phyloP scores from a whole-genome alignment of 2,797 vertebrate species.

The Lepilemur ruficaudatus region DNA sequence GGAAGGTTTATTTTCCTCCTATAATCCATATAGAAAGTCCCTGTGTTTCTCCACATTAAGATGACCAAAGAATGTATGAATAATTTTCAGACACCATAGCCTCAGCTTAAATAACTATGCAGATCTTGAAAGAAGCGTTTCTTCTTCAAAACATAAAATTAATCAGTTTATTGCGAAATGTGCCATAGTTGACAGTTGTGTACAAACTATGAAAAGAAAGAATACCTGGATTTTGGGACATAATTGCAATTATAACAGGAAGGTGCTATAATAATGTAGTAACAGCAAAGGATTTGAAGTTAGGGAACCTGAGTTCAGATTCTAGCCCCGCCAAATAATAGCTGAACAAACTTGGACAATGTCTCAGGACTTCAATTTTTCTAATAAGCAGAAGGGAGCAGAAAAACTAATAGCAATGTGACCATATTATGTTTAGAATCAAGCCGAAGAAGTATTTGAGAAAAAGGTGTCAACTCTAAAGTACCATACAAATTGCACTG shows the following conservation, averaged over 20 bases:
- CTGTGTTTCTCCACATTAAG: background rate
- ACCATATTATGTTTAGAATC: background rate
- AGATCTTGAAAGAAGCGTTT: background rate
- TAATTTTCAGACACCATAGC: background rate
- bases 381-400: background rate
- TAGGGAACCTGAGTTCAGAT: background rate
- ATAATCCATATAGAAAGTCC: background rate
- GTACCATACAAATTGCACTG: background rate
- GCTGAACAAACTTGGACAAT: background rate
- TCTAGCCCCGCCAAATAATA: background rate
- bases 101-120: background rate
- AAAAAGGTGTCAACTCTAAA: background rate
- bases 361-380: background rate
- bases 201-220: background rate
- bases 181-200: background rate
- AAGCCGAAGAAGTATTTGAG: background rate
- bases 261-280: background rate
- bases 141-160: background rate
- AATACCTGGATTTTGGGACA: background rate
- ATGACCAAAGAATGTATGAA: background rate
- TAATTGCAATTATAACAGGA: background rate
- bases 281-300: background rate
- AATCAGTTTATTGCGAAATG: background rate
- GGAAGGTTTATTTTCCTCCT: background rate
- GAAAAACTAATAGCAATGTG: background rate